phyloP scores from a whole-genome alignment of 2,797 vertebrate species.

The Tamandua tetradactyla region DNA sequence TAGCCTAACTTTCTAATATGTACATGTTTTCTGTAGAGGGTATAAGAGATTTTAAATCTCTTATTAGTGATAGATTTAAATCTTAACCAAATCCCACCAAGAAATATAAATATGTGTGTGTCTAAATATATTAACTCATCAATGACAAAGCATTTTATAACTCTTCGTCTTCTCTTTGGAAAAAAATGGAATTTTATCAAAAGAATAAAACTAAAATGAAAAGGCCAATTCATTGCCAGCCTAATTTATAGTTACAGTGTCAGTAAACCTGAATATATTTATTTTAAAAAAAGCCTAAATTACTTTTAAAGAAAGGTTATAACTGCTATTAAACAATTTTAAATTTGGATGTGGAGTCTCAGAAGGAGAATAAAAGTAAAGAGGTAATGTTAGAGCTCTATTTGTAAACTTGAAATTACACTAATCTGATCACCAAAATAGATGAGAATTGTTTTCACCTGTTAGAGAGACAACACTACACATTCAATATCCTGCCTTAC shows the following conservation, averaged over 20 bases:
- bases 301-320: neutral
- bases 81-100: neutral
- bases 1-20: neutral
- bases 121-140: neutral
- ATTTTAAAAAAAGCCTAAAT: neutral
- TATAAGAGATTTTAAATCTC: neutral
- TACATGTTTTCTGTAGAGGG: neutral
- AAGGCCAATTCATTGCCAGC: neutral
- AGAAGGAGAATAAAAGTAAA: neutral
- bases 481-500: neutral
- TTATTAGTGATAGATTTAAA: neutral
- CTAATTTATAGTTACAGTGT: neutral
- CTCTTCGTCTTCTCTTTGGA: neutral
- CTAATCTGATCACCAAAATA: neutral
- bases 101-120: neutral
- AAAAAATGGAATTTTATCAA: constrained; percentile 10
- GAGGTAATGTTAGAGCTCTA: neutral
- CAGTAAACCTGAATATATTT: neutral
- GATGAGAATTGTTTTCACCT: neutral
- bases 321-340: neutral
- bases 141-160: neutral
- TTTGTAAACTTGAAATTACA: neutral
- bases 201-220: neutral
- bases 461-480: neutral
- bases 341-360: neutral